phyloP scores from a whole-genome alignment of 2,113 vertebrate genomes.

The Anoplopoma fimbria region DNA sequence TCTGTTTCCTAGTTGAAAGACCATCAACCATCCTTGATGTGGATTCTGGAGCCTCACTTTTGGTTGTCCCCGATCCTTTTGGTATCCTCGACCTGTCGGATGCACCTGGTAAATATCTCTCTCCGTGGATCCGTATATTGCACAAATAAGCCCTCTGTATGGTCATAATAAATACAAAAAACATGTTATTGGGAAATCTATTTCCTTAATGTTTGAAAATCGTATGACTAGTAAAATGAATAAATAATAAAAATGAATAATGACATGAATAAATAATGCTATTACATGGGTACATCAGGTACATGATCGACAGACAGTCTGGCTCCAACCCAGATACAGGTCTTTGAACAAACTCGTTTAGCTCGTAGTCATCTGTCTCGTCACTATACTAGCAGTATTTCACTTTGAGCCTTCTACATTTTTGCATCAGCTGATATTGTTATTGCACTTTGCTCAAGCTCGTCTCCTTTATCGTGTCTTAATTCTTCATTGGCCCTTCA shows the following conservation, averaged over 20 bases:
- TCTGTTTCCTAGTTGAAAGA: slow-evolving; percentile 61
- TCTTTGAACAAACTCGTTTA: background rate
- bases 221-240: background rate
- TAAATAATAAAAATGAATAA: slow-evolving; percentile 8
- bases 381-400: background rate
- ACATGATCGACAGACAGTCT: background rate
- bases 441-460: background rate
- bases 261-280: slow-evolving; percentile 2
- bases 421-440: background rate
- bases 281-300: background rate
- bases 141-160: no score
- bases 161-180: no score
- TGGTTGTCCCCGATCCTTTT: slow-evolving; percentile 90
- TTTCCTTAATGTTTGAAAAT: background rate
- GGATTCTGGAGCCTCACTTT: slow-evolving; percentile 85
- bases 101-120: slow-evolving; percentile 86
- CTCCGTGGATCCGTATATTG: background rate
- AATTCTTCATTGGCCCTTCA: slow-evolving; percentile 63
- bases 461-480: background rate
- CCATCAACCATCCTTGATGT: slow-evolving; percentile 73
- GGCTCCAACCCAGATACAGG: background rate
- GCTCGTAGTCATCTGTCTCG: background rate
- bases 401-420: background rate
- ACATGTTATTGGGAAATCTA: no score
- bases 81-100: slow-evolving; percentile 88